Conservation (phyloP, 2,113 vertebrate species). For the Jaculus jaculus region DNA sequence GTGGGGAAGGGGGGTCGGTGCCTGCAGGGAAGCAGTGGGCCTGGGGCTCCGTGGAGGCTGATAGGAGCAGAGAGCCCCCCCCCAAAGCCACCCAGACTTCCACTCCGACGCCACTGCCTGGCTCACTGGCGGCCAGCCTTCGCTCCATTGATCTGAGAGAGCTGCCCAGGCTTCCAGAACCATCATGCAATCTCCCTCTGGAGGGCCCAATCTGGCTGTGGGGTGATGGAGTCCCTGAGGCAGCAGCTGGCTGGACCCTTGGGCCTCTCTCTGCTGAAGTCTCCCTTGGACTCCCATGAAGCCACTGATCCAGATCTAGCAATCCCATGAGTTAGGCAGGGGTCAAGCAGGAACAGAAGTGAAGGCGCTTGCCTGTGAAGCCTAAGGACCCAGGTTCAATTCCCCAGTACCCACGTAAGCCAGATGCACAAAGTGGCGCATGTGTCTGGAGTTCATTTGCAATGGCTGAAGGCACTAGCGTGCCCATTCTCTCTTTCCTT, state of each 20-base stretch:
- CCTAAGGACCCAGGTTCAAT: no score
- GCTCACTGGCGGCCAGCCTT: background rate
- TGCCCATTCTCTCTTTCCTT: no score
- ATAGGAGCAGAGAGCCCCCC: background rate
- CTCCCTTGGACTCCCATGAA: no score
- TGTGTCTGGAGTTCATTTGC: no score
- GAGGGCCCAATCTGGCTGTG: background rate
- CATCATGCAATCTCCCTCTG: background rate
- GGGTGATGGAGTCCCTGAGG: background rate
- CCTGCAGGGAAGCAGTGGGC: background rate
- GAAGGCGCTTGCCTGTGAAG: no score
- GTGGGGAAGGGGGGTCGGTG: background rate
- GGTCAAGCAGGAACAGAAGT: no score
- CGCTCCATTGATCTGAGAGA: background rate
- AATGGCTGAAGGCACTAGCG: no score
- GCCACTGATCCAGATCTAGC: no score
- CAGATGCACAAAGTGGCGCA: no score
- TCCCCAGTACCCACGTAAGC: no score
- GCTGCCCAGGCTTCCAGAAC: background rate
- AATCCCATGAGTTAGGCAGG: no score
- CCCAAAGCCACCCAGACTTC: background rate
- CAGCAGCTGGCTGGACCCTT: background rate
- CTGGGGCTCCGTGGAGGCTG: background rate
- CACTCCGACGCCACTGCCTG: fast-evolving
- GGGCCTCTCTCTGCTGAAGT: no score